Evolutionary conservation across 2,797 vertebrate species (phyloP), one percentile per base, ranked within the genome.

Genomic region (Falco columbarius): DNA sequence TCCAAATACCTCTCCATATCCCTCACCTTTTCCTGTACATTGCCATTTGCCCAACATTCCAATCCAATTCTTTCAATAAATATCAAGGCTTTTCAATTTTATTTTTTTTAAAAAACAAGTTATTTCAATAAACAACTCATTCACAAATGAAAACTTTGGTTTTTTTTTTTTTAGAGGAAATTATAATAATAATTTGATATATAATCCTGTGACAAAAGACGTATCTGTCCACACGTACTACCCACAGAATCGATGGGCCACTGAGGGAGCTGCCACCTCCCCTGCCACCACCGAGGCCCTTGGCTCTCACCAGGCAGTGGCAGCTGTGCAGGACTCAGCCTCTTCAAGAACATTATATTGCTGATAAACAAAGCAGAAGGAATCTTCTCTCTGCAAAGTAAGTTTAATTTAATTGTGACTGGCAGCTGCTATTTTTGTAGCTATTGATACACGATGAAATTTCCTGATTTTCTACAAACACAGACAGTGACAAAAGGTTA

Each of bases 381-480:
- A 2, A 11, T 75, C 81, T 65, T 61, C 10, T 52, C 24, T 68
- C 46, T 81, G 19, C 11, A 54, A 81, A 74, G 17, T 32, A 58
- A 75, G 29, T 36, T 77, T 90, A 62, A 40, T 88, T 86, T 65
- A 34, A 12, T 26, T 51, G 47, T 44, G 29, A 71, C 38, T 27
- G 40, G 49, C 52, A 81, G 67, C 51, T 76, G 11, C 7, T 93
- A 36, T 66, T 72, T 94, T 81, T 84, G 16, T 71, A 75, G 47
- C 18, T 79, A 30, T 29, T 92, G 87, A 79, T 73, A 61, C 6
- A 72, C 32, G 54, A 21, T 87, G 70, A 95, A 93, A 86, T 56
- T 65, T 93, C 49, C 16, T 91, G 22, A 79, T 94, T 96, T 95
- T 84, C 55, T 40, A 49, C 74, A 71, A 54, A 51, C 6, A 61